A percentile compares a stretch with the other conserved stretches of the same genome.
phyloP scores from a whole-genome alignment of 2,113 vertebrate species.

The Salvelinus alpinus region DNA sequence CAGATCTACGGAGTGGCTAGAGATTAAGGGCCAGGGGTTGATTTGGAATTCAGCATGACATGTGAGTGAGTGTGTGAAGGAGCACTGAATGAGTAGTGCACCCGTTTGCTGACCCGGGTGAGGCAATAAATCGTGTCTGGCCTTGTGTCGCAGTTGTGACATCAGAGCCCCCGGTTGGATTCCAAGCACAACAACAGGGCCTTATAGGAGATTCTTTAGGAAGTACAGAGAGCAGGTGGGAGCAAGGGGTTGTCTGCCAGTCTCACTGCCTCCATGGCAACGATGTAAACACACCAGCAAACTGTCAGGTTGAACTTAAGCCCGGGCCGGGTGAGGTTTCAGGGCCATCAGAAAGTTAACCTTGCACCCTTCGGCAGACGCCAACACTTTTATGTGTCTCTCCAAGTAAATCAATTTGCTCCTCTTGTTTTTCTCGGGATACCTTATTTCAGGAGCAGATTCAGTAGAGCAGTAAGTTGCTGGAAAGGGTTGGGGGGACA shows the following conservation, averaged over 20 bases:
- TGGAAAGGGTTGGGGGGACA: no score
- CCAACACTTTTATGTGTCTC: constrained; percentile 52
- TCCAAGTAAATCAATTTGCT: constrained; percentile 58
- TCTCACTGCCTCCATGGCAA: constrained; percentile 74
- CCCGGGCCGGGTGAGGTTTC: constrained; percentile 69
- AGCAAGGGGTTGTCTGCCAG: constrained; percentile 74
- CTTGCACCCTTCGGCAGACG: constrained; percentile 57
- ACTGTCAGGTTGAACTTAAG: constrained; percentile 78
- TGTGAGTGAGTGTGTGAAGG: neutral
- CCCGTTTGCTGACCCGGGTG: constrained; percentile 49
- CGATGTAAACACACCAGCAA: constrained; percentile 77
- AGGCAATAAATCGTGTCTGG: constrained; percentile 53
- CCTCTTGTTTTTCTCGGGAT: no score
- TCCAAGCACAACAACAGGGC: constrained; percentile 81
- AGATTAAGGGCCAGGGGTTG: no score
- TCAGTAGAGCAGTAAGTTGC: no score
- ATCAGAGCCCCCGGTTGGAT: constrained; percentile 67
- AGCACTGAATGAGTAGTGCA: constrained; percentile 11
- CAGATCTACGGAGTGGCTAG: no score
- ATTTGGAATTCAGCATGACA: no score
- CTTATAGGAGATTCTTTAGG: constrained; percentile 79
- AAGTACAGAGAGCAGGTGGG: constrained; percentile 82
- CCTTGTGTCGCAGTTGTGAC: constrained; percentile 59
- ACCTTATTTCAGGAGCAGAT: no score
- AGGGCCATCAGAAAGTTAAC: constrained; percentile 70